A percentile compares a stretch with the other conserved stretches of the same genome.
Evolutionary conservation across 2,113 vertebrate species (phyloP).

Genomic region (Patagioenas fasciata): DNA sequence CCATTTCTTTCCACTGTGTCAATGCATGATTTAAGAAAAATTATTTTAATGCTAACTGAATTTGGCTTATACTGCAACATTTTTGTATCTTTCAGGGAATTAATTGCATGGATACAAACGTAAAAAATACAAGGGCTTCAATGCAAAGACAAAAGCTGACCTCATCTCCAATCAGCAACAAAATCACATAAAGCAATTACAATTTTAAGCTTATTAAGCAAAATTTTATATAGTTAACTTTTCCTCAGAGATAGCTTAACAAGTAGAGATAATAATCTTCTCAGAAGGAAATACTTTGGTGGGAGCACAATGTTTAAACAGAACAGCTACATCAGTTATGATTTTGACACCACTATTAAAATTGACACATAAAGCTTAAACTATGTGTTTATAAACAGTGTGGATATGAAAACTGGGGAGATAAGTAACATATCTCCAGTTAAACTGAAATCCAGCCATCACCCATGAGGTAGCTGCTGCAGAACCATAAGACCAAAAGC

Average conservation of each 20-base stretch:
- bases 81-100: not conserved
- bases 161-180: not conserved
- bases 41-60: not conserved
- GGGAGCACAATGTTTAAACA: not conserved
- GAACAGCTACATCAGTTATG: not conserved
- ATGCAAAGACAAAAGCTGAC: not conserved
- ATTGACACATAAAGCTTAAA: not conserved
- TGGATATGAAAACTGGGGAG: not conserved
- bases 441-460: constrained; percentile 8
- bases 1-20: not conserved
- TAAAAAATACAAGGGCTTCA: not conserved
- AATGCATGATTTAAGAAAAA: not conserved
- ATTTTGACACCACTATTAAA: not conserved
- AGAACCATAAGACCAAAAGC: not conserved
- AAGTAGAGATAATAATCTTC: not conserved
- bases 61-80: not conserved
- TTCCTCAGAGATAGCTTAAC: not conserved
- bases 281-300: not conserved
- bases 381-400: not conserved
- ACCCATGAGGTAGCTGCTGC: not conserved
- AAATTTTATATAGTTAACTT: not conserved
- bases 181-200: not conserved
- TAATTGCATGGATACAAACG: not conserved
- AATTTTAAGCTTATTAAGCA: not conserved
- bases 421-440: not conserved